phyloP scores from a whole-genome alignment of 2,888 invertebrate species.

The Idaea aversata region DNA sequence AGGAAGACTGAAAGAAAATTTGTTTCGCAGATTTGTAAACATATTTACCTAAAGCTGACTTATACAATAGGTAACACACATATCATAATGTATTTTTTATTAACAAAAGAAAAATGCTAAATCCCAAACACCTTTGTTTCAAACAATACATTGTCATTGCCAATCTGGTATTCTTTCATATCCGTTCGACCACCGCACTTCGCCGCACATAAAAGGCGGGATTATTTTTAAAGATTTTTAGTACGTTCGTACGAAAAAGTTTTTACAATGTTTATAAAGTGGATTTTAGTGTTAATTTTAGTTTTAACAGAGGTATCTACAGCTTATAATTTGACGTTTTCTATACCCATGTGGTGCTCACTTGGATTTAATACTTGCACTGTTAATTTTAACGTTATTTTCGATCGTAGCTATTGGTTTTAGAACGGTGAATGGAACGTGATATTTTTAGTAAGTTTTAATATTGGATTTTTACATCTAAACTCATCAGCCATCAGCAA shows the following conservation, averaged over 20 bases:
- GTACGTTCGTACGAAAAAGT: background rate
- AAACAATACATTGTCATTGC: slow-evolving; percentile 17
- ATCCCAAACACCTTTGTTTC: slow-evolving; percentile 6
- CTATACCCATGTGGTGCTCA: slow-evolving; percentile 41
- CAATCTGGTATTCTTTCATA: background rate
- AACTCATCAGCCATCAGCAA: too few species aligned
- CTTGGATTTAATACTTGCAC: slow-evolving; percentile 35
- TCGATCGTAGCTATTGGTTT: slow-evolving; percentile 19
- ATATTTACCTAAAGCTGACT: background rate
- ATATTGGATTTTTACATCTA: too few species aligned
- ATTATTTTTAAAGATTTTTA: background rate
- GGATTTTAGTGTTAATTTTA: slow-evolving; percentile 32
- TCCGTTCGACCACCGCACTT: background rate
- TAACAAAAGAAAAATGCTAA: background rate
- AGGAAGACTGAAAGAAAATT: too few species aligned
- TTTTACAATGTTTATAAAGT: slow-evolving; percentile 5
- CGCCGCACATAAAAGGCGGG: background rate
- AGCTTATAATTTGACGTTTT: slow-evolving; percentile 39
- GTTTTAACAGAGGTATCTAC: slow-evolving; percentile 44
- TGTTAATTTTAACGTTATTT: slow-evolving; percentile 38
- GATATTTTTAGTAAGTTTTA: too few species aligned
- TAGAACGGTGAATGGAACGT: too few species aligned
- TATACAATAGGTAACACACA: background rate
- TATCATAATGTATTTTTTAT: background rate
- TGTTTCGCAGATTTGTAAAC: too few species aligned